These are phyloP conservation scores for Ceyx erithaca DNA, from an alignment of 2,797 vertebrate species.

Conservation along the genomic window DNA sequence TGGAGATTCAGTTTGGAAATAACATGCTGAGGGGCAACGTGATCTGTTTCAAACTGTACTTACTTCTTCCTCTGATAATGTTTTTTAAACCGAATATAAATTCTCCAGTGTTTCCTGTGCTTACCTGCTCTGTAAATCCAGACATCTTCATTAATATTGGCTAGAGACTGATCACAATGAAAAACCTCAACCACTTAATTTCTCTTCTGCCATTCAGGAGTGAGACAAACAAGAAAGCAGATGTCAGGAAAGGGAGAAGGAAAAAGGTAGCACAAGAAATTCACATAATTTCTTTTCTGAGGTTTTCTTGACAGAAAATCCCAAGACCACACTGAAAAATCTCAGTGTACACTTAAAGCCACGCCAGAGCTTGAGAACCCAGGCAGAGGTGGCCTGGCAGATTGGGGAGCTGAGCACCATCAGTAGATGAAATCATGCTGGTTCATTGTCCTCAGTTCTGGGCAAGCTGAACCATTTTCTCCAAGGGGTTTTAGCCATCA, in stretches of 20 bases:
- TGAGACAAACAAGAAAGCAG: neutral
- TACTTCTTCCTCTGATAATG: neutral
- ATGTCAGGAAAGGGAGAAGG: neutral
- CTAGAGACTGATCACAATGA: neutral
- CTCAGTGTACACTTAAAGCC: accelerated
- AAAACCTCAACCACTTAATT: neutral
- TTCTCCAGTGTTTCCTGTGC: neutral
- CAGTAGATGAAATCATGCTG: neutral
- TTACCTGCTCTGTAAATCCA: neutral
- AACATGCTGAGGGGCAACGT: neutral
- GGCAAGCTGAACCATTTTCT: neutral
- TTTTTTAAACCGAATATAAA: neutral
- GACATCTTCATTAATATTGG: neutral
- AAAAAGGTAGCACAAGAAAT: neutral
- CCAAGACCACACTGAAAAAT: neutral
- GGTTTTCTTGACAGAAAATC: neutral
- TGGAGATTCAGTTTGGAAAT: neutral
- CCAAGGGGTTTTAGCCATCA: accelerated
- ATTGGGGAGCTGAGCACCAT: neutral
- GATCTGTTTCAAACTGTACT: neutral
- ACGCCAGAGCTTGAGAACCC: accelerated
- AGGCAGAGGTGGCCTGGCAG: neutral
- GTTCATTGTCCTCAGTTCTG: neutral
- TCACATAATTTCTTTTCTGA: neutral
- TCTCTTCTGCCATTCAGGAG: neutral